Evolutionary conservation across 2,797 vertebrate genomes (phyloP).

Genomic region (Thripadectes ignobilis): DNA sequence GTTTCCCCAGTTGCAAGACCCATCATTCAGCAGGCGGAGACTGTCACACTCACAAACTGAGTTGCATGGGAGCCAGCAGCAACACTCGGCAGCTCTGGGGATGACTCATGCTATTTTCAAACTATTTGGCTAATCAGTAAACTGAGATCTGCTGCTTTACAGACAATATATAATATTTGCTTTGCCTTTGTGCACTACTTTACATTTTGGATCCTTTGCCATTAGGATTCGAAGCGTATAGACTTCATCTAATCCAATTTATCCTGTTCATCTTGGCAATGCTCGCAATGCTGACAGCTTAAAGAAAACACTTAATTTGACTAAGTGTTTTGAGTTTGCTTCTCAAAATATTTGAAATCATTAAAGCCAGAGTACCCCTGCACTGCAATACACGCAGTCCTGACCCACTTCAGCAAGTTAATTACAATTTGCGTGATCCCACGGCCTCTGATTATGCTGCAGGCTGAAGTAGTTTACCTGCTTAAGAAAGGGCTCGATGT

Average conservation of each 20-base stretch:
- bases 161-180: slow-evolving; percentile 42
- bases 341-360: slow-evolving; percentile 65
- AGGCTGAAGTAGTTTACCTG: slow-evolving; percentile 3
- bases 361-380: slow-evolving; percentile 39
- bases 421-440: neutral
- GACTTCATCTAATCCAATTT: slow-evolving; percentile 69
- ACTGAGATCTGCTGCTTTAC: slow-evolving; percentile 36
- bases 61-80: neutral
- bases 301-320: slow-evolving; percentile 69
- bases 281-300: slow-evolving; percentile 43
- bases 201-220: slow-evolving; percentile 52
- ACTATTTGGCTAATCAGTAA: slow-evolving; percentile 39
- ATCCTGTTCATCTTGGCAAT: slow-evolving; percentile 59
- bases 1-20: neutral
- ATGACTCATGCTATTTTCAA: slow-evolving; percentile 49
- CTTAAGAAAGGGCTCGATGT: neutral
- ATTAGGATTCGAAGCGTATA: slow-evolving; percentile 47
- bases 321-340: slow-evolving; percentile 65
- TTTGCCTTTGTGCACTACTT: slow-evolving; percentile 42
- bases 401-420: slow-evolving; percentile 44
- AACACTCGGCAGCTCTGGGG: neutral
- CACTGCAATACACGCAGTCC: neutral
- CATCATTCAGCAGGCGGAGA: neutral
- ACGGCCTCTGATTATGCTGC: neutral
- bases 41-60: neutral